Conservation (phyloP, 1,140 invertebrate species). For the Nymphalis io region DNA sequence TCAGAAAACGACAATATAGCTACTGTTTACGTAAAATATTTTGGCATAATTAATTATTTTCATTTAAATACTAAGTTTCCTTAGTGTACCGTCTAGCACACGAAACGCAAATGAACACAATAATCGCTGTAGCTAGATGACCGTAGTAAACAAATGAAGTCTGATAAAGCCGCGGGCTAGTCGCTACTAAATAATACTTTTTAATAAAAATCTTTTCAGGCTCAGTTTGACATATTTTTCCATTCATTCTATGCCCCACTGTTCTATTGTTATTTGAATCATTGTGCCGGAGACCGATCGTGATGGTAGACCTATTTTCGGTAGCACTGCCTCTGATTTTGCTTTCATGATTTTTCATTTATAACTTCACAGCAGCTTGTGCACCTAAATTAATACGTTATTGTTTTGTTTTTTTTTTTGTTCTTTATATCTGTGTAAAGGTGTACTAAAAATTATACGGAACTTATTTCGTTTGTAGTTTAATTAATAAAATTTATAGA, state of each 20-base stretch:
- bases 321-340: slow-evolving; percentile 33
- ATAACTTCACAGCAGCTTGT: neutral
- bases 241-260: slow-evolving; percentile 40
- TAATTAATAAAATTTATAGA: too few relatives aligned
- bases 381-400: neutral
- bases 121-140: slow-evolving; percentile 9
- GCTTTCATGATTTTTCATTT: slow-evolving; percentile 29
- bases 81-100: neutral
- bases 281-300: slow-evolving; percentile 41
- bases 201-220: slow-evolving; percentile 48
- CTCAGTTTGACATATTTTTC: slow-evolving; percentile 49
- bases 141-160: slow-evolving; percentile 32
- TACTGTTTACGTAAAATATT: too few relatives aligned
- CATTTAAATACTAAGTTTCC: neutral
- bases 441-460: too few relatives aligned
- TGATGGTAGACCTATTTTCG: slow-evolving; percentile 43
- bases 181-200: slow-evolving; percentile 45
- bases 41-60: neutral
- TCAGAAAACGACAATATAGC: too few relatives aligned
- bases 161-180: slow-evolving; percentile 35
- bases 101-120: neutral
- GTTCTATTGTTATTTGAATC: slow-evolving; percentile 42
- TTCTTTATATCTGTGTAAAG: too few relatives aligned
- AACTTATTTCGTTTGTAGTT: too few relatives aligned
- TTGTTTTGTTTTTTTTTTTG: neutral